These are phyloP conservation scores for Lepidotrigona ventralis DNA, from an alignment of 1,140 invertebrate species.

Conservation along the genomic window DNA sequence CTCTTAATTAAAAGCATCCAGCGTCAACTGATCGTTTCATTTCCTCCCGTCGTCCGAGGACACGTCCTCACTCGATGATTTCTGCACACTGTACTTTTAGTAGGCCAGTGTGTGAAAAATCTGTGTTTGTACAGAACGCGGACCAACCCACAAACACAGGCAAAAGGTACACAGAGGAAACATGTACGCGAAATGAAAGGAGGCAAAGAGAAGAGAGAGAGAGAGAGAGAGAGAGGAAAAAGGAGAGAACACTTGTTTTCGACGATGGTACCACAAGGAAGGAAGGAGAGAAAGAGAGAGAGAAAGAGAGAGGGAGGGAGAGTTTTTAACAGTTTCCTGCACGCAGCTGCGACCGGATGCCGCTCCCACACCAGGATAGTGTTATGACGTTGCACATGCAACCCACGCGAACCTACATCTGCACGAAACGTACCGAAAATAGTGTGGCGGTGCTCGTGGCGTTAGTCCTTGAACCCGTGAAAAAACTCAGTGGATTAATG, in stretches of 20 bases:
- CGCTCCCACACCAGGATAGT: slow-evolving; percentile 57
- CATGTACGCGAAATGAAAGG: background rate
- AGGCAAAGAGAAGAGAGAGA: background rate
- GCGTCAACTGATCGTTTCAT: too few species aligned
- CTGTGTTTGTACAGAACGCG: background rate
- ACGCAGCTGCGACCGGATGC: slow-evolving; percentile 66
- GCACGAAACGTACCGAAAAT: slow-evolving; percentile 60
- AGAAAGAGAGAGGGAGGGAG: slow-evolving; percentile 4
- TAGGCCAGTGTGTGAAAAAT: too few species aligned
- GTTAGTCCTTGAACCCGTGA: slow-evolving; percentile 63
- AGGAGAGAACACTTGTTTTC: slow-evolving; percentile 17
- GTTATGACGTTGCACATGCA: slow-evolving; percentile 63
- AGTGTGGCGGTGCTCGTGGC: slow-evolving; percentile 55
- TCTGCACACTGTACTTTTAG: too few species aligned
- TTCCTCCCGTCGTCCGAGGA: too few species aligned
- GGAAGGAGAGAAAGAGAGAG: background rate
- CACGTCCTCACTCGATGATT: too few species aligned
- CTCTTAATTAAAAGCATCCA: too few species aligned
- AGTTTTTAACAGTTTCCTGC: slow-evolving; percentile 69
- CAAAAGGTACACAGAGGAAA: background rate
- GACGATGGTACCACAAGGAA: background rate
- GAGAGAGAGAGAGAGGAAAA: background rate
- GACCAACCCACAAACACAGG: too few species aligned
- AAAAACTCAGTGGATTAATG: slow-evolving; percentile 60
- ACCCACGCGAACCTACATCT: slow-evolving; percentile 55